A percentile compares a stretch with the other conserved stretches of the same genome.
phyloP scores from a whole-genome alignment of 2,888 invertebrate species.

The Stenichneumon culpator region DNA sequence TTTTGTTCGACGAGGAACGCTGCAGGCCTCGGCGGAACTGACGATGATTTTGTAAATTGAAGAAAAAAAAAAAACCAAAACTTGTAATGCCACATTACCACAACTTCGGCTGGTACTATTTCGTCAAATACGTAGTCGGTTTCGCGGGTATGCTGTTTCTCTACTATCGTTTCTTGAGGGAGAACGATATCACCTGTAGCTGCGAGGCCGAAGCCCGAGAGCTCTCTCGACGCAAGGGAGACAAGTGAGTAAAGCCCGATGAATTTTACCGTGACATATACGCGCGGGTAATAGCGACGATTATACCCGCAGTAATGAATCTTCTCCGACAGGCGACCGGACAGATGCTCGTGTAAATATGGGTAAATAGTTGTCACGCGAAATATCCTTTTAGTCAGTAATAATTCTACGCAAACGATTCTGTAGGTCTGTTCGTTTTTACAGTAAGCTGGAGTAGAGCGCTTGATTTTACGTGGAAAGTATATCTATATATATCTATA shows the following conservation, averaged over 20 bases:
- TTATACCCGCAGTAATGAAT: slow-evolving; percentile 76
- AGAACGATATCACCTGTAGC: slow-evolving; percentile 69
- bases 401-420: neutral
- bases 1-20: neutral
- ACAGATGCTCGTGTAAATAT: slow-evolving; percentile 73
- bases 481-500: no score
- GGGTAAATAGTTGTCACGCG: slow-evolving; percentile 72
- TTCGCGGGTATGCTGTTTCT: slow-evolving; percentile 79
- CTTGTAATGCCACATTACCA: slow-evolving; percentile 79
- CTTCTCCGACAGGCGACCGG: slow-evolving; percentile 73
- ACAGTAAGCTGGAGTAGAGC: neutral
- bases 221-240: slow-evolving; percentile 53
- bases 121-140: slow-evolving; percentile 81
- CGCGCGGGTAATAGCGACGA: slow-evolving; percentile 54
- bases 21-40: slow-evolving; percentile 47
- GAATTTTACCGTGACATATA: slow-evolving; percentile 2
- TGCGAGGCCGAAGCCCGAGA: slow-evolving; percentile 67
- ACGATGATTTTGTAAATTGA: slow-evolving; percentile 39
- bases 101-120: slow-evolving; percentile 78
- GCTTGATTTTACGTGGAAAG: no score
- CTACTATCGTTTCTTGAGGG: slow-evolving; percentile 77
- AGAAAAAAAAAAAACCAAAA: neutral
- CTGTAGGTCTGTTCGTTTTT: neutral
- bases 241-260: slow-evolving; percentile 64
- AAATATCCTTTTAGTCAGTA: slow-evolving; percentile 13